Evolutionary conservation across 2,888 invertebrate species (phyloP).

Genomic region (Hydriomena furcata): DNA sequence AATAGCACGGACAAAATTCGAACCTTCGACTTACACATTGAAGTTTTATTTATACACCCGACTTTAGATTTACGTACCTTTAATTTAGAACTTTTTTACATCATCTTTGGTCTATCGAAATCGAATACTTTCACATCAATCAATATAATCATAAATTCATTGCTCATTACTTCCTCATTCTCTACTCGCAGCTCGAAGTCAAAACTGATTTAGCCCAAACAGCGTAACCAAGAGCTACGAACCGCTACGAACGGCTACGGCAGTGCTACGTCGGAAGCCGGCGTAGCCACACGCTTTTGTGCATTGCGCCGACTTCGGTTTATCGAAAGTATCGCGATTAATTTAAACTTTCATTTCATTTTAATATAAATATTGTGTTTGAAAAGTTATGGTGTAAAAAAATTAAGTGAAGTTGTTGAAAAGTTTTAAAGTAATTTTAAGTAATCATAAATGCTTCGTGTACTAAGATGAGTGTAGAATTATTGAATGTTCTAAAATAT

Average conservation of each 20-base stretch:
- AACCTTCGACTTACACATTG: no score
- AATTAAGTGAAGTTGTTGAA: slow-evolving; percentile 21
- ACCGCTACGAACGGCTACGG: slow-evolving; percentile 38
- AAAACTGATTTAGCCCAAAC: slow-evolving; percentile 9
- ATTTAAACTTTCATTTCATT: neutral
- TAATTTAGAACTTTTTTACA: neutral
- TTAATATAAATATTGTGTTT: neutral
- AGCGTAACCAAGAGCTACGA: slow-evolving; percentile 25
- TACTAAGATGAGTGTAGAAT: slow-evolving; percentile 70
- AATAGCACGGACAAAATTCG: no score
- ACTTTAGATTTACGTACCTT: neutral
- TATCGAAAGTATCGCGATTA: slow-evolving; percentile 14
- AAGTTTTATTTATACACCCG: no score
- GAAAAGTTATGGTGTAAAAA: slow-evolving; percentile 4
- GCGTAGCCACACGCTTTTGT: slow-evolving; percentile 65
- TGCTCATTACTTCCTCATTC: no score
- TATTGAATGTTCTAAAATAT: slow-evolving; percentile 59
- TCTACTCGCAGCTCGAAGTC: neutral
- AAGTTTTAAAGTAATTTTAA: slow-evolving; percentile 32
- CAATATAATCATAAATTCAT: no score
- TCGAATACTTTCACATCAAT: no score
- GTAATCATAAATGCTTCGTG: slow-evolving; percentile 34
- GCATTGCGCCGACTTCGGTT: slow-evolving; percentile 20
- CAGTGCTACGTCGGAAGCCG: slow-evolving; percentile 76
- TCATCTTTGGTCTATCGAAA: no score